Evolutionary conservation across 2,797 vertebrate genomes (phyloP), one percentile per base, ranked within the genome.

Genomic region (Pangasius mekongensis): DNA sequence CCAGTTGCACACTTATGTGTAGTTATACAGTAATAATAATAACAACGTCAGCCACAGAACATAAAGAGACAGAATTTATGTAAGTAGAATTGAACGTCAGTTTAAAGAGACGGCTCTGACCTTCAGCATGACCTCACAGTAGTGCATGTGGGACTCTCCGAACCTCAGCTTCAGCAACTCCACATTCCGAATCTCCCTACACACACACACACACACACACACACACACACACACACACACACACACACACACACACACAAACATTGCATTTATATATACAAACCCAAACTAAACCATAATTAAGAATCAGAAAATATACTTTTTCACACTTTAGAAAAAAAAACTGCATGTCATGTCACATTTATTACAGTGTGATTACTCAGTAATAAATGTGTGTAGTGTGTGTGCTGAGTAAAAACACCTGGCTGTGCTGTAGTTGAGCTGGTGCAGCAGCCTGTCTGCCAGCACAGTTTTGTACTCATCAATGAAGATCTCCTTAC

Each of bases 81-180:
- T n/a, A 22, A 39, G 1, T 56, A 13, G 10, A 71, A 71, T 8
- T 52, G 13, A 69, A 16, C 0, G 3, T 7, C 14, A 54, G 24
- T 33, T 54, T 52, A 54, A 54, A 27, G 30, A 73, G 30, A 60
- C 18, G 4, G 1, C 22, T 5, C 86, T 90, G 71, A 99, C 98
- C 97, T 99, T 99, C 82, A 99, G 93, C 98, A 99, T 99, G 93
- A 99, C 98, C 93, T 99, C 99, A 6, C 98, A 99, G 91, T 97
- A 98, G 90, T 99, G 98, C 98, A 99, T 99, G 91, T 99, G 97
- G 7, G 98, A 98, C 93, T 99, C 98, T 0, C 99, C 99, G 27
- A 99, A 99, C 2, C 99, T 94, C 87, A 99, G 96, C 94, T 99
- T 99, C 93, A 99, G 94, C 94, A 99, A 95, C 94, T 99, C 99